phyloP scores from a whole-genome alignment of 23 tunicate species.

The Corella eumyota region DNA sequence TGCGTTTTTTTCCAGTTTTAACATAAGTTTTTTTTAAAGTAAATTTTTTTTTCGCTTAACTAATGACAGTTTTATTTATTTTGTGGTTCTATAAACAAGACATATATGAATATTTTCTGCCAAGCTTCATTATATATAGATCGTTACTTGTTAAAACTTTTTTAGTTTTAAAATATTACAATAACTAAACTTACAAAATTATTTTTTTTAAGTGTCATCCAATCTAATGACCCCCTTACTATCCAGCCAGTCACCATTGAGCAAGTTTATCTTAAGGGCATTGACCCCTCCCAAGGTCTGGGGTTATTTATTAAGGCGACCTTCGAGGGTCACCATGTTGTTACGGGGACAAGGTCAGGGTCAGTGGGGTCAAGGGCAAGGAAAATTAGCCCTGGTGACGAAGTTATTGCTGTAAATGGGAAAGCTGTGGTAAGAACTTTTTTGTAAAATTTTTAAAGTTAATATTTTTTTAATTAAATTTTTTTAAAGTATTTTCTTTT shows the following conservation, averaged over 20 bases:
- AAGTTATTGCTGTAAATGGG: conserved; percentile 79
- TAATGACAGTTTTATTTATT: too few relatives aligned
- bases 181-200: too few relatives aligned
- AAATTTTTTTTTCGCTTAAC: too few relatives aligned
- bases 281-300: conserved; percentile 58
- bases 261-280: conserved; percentile 30
- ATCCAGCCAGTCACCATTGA: conserved; percentile 69
- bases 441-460: background rate
- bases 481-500: too few relatives aligned
- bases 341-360: conserved; percentile 73
- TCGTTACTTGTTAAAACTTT: too few relatives aligned
- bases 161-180: too few relatives aligned
- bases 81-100: too few relatives aligned
- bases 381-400: conserved; percentile 60
- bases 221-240: conserved; percentile 48
- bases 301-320: conserved; percentile 88
- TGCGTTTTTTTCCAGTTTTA: too few relatives aligned
- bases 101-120: too few relatives aligned
- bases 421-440: conserved; percentile 53
- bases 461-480: too few relatives aligned
- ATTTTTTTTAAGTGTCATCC: conserved; percentile 37
- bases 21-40: too few relatives aligned
- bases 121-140: too few relatives aligned
- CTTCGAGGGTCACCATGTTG: conserved; percentile 92
- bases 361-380: conserved; percentile 63